Evolutionary conservation across 2,797 vertebrate genomes (phyloP).

Genomic region (Phalloptychus januarius): DNA sequence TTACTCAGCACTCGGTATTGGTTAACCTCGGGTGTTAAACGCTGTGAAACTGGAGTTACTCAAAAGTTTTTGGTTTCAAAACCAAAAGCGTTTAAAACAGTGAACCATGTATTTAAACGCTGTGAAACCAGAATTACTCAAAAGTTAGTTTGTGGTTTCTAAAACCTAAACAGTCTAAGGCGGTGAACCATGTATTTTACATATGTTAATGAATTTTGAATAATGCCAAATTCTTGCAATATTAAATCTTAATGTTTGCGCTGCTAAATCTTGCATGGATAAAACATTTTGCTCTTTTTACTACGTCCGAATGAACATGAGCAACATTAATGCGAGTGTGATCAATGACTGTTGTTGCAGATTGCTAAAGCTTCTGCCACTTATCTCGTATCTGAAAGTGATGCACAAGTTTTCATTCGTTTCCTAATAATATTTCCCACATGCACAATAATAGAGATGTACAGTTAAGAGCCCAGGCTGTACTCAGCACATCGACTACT

Average conservation of each 20-base stretch:
- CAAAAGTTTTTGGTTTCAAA: background rate
- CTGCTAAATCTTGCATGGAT: background rate
- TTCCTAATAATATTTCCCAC: background rate
- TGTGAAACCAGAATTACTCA: background rate
- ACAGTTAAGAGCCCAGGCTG: constrained; percentile 8
- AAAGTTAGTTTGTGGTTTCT: background rate
- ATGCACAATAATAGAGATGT: background rate
- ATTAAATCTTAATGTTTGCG: background rate
- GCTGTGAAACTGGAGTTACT: background rate
- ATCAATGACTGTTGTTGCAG: background rate
- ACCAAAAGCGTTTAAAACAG: background rate
- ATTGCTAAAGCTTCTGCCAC: background rate
- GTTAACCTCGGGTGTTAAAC: background rate
- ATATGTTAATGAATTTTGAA: background rate
- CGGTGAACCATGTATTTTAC: background rate
- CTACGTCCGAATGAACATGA: background rate
- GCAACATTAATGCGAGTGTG: background rate
- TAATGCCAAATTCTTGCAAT: background rate
- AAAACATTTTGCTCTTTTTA: background rate
- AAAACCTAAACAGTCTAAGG: background rate
- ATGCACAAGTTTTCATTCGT: background rate
- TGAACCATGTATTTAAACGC: background rate
- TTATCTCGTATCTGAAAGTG: background rate
- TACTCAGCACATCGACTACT: constrained; percentile 33
- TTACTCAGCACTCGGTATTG: background rate